Evolutionary conservation across 1,140 invertebrate species (phyloP).

Genomic region (Conus ventricosus): DNA sequence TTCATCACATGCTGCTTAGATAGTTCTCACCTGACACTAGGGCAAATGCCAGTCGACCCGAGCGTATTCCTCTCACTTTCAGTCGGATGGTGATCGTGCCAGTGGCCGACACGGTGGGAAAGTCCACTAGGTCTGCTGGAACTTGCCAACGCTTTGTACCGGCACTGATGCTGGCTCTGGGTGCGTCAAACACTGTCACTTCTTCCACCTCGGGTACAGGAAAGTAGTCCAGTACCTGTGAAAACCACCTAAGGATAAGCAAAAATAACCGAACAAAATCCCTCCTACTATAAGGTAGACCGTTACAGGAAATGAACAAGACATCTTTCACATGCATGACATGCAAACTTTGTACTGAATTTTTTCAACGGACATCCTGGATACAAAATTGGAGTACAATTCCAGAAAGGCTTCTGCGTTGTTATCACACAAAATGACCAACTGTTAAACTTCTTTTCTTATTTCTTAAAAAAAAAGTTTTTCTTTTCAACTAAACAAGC

Average conservation of each 20-base stretch:
- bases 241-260: neutral
- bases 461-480: no score
- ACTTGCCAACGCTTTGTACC: constrained; percentile 63
- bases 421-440: no score
- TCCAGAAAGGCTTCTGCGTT: no score
- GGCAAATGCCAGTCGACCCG: constrained; percentile 70
- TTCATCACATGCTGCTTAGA: neutral
- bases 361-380: no score
- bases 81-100: constrained; percentile 62
- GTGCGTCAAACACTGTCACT: constrained; percentile 66
- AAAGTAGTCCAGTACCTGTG: constrained; percentile 71
- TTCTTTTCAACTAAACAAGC: no score
- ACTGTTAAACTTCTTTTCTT: no score
- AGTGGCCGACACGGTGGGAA: constrained; percentile 64
- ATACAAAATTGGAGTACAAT: no score
- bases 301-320: neutral
- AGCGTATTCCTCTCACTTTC: constrained; percentile 58
- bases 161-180: constrained; percentile 15
- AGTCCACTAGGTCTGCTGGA: constrained; percentile 72
- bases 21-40: constrained; percentile 63
- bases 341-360: no score
- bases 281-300: neutral
- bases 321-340: neutral
- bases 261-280: no score
- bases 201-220: constrained; percentile 67